Evolutionary conservation across 1,140 invertebrate species (phyloP).

Genomic region (Zaprionus vittiger): DNA sequence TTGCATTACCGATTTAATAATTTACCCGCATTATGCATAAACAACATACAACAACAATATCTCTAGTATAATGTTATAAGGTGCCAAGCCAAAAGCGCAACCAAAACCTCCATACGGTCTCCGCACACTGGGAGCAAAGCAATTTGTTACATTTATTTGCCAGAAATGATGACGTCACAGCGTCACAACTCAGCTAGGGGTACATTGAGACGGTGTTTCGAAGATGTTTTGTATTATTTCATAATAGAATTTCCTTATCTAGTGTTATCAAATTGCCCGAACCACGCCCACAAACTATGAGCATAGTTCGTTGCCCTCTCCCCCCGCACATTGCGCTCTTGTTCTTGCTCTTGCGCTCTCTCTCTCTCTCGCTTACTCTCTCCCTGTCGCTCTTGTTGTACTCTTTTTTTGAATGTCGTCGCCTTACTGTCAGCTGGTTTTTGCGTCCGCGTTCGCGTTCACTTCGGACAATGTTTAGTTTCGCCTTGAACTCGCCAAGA

Average conservation of each 20-base stretch:
- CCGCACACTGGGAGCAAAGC: constrained; percentile 2
- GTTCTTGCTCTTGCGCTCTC: neutral
- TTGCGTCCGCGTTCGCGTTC: constrained; percentile 62
- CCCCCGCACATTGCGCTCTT: neutral
- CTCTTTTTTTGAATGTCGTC: constrained; percentile 17
- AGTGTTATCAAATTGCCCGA: constrained; percentile 29
- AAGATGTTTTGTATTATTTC: constrained; percentile 27
- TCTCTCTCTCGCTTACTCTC: constrained; percentile 28
- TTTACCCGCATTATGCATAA: neutral
- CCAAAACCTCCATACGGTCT: neutral
- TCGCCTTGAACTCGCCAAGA: constrained; percentile 58
- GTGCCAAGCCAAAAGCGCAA: neutral
- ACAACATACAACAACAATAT: neutral
- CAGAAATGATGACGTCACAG: constrained; percentile 22
- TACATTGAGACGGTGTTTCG: constrained; percentile 1
- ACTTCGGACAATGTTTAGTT: constrained; percentile 60
- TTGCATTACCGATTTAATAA: constrained; percentile 8
- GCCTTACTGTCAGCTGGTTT: constrained; percentile 67
- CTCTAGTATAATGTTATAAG: neutral
- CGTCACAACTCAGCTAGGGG: neutral
- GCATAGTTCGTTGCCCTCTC: neutral
- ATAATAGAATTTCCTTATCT: constrained; percentile 5
- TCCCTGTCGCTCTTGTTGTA: constrained; percentile 25
- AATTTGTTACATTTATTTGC: constrained; percentile 20
- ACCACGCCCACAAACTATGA: neutral